phyloP scores from a whole-genome alignment of 2,797 vertebrate genomes.

The Coregonus sp. region DNA sequence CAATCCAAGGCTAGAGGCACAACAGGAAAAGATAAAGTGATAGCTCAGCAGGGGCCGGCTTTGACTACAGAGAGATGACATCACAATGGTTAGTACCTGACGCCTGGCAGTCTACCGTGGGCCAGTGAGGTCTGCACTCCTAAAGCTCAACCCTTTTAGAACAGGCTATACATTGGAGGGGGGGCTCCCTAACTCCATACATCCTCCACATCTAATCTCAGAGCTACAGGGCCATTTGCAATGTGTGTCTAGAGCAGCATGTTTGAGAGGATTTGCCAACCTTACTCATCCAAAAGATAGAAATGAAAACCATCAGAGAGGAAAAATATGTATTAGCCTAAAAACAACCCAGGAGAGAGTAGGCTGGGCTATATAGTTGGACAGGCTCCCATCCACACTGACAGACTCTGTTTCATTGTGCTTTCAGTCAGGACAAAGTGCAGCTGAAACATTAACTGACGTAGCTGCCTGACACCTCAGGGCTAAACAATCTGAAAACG shows the following conservation, averaged over 20 bases:
- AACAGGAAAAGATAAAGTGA: constrained; percentile 42
- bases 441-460: constrained; percentile 31
- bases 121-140: constrained; percentile 53
- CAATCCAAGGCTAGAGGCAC: background rate
- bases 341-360: constrained; percentile 18
- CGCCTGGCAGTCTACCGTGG: constrained; percentile 66
- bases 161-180: constrained; percentile 31
- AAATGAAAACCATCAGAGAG: constrained; percentile 44
- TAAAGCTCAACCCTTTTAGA: constrained; percentile 69
- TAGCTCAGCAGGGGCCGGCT: constrained; percentile 48
- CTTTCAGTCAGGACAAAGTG: constrained; percentile 61
- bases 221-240: constrained; percentile 55
- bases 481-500: constrained; percentile 31
- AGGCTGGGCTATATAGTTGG: constrained; percentile 28
- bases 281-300: constrained; percentile 36
- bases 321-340: constrained; percentile 35
- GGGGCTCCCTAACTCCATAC: constrained; percentile 56
- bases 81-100: constrained; percentile 57
- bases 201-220: constrained; percentile 65
- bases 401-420: constrained; percentile 62
- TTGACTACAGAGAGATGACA: constrained; percentile 55
- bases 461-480: constrained; percentile 15
- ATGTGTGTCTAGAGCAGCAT: constrained; percentile 53
- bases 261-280: constrained; percentile 55
- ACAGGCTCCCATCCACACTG: constrained; percentile 28